phyloP scores from a whole-genome alignment of 2,888 invertebrate species.

The Eumerus sabulonum region DNA sequence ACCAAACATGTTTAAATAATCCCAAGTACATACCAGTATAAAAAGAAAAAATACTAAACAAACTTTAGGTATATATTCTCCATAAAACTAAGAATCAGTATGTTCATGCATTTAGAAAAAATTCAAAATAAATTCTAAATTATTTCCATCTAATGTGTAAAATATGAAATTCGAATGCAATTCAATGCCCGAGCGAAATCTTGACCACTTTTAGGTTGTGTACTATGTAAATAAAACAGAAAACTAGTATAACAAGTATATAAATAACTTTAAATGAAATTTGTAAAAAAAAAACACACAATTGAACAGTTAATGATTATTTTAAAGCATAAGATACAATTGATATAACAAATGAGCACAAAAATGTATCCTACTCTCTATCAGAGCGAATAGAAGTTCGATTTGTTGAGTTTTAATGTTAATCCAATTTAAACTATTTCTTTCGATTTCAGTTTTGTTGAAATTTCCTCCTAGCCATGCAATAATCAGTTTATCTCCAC shows the following conservation, averaged over 20 bases:
- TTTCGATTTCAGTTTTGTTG: slow-evolving; percentile 37
- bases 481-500: slow-evolving; percentile 29
- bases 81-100: slow-evolving; percentile 10
- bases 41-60: slow-evolving; percentile 11
- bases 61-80: slow-evolving; percentile 29
- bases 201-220: slow-evolving; percentile 69
- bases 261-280: neutral
- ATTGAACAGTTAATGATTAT: slow-evolving; percentile 39
- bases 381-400: slow-evolving; percentile 67
- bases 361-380: slow-evolving; percentile 68
- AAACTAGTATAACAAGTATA: no score
- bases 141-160: slow-evolving; percentile 36
- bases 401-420: slow-evolving; percentile 54
- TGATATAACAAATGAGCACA: slow-evolving; percentile 65
- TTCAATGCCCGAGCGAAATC: slow-evolving; percentile 57
- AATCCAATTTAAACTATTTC: slow-evolving; percentile 23
- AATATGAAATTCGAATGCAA: slow-evolving; percentile 44
- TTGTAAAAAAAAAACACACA: slow-evolving; percentile 32
- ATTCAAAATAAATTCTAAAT: slow-evolving; percentile 46
- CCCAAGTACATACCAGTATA: slow-evolving; percentile 28
- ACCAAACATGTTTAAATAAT: slow-evolving; percentile 31
- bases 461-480: slow-evolving; percentile 25
- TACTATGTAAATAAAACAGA: slow-evolving; percentile 53
- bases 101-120: slow-evolving; percentile 27
- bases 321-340: slow-evolving; percentile 42